A percentile compares a stretch with the other conserved stretches of the same genome.
phyloP scores from a whole-genome alignment of 2,113 vertebrate genomes.

The Pogona vitticeps region DNA sequence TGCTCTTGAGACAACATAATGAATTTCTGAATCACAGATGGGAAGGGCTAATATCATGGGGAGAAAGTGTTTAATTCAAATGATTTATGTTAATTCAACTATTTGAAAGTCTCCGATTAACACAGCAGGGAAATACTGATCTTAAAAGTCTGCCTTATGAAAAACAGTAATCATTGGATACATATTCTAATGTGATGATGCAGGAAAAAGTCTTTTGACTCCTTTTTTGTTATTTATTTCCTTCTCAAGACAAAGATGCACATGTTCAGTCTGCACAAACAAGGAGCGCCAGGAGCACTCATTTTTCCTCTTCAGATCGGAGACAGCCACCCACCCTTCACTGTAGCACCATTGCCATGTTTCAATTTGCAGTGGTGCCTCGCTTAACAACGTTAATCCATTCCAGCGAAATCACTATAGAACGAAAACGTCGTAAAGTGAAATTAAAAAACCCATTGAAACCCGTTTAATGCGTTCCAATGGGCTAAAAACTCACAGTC shows the following conservation, averaged over 20 bases:
- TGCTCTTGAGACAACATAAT: conserved; percentile 37
- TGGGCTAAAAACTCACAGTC: too few species aligned
- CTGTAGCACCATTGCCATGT: not conserved
- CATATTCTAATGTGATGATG: conserved; percentile 49
- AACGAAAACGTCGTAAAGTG: too few species aligned
- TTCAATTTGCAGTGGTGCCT: not conserved
- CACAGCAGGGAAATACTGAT: conserved; percentile 55
- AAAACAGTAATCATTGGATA: conserved; percentile 42
- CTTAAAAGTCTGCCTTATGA: conserved; percentile 58
- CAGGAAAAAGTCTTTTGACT: conserved; percentile 42
- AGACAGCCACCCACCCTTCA: not conserved
- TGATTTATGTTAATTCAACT: conserved; percentile 65
- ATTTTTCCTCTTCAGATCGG: not conserved
- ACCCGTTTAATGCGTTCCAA: too few species aligned
- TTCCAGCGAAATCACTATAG: too few species aligned
- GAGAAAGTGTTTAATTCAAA: conserved; percentile 53
- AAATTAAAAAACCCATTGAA: too few species aligned
- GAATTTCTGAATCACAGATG: conserved; percentile 33
- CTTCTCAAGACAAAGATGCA: not conserved
- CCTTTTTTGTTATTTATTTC: conserved; percentile 9
- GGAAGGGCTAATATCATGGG: conserved; percentile 38
- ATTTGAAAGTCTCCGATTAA: conserved; percentile 63
- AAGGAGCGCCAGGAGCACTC: not conserved
- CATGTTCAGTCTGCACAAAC: not conserved
- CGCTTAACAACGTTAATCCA: too few species aligned